Evolutionary conservation across 2,888 invertebrate genomes (phyloP).

Genomic region (Chalcosyrphus nemorum): DNA sequence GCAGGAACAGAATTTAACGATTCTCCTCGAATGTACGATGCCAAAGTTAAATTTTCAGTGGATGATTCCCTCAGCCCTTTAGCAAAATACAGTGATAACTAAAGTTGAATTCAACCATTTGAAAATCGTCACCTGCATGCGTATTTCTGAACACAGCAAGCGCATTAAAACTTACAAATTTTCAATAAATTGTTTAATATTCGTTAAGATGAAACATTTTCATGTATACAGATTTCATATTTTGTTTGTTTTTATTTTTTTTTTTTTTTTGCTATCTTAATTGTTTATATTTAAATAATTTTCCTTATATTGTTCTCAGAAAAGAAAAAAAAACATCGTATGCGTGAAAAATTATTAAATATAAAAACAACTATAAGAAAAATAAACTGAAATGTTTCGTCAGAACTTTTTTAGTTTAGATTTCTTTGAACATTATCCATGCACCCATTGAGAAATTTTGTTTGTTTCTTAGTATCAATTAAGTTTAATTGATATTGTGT

Average conservation of each 20-base stretch:
- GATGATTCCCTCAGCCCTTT: too few relatives aligned
- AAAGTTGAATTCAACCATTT: too few relatives aligned
- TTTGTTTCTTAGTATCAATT: constrained; percentile 7
- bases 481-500: background rate
- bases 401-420: constrained; percentile 6
- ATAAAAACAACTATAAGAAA: constrained; percentile 58
- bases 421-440: constrained; percentile 50
- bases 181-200: constrained; percentile 35
- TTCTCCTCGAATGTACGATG: too few relatives aligned
- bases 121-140: too few relatives aligned
- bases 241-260: constrained; percentile 31
- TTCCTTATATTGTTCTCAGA: constrained; percentile 15
- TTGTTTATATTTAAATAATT: constrained; percentile 34
- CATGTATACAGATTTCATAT: constrained; percentile 60
- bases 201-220: constrained; percentile 69
- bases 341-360: constrained; percentile 56
- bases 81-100: too few relatives aligned
- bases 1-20: too few relatives aligned
- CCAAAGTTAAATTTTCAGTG: too few relatives aligned
- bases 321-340: constrained; percentile 13
- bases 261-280: too few relatives aligned
- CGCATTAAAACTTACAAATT: background rate
- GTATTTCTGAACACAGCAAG: too few relatives aligned
- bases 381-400: constrained; percentile 32
- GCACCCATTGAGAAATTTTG: constrained; percentile 57